These are phyloP conservation scores for Trachurus trachurus DNA, from an alignment of 2,797 vertebrate species.

Conservation along the genomic window DNA sequence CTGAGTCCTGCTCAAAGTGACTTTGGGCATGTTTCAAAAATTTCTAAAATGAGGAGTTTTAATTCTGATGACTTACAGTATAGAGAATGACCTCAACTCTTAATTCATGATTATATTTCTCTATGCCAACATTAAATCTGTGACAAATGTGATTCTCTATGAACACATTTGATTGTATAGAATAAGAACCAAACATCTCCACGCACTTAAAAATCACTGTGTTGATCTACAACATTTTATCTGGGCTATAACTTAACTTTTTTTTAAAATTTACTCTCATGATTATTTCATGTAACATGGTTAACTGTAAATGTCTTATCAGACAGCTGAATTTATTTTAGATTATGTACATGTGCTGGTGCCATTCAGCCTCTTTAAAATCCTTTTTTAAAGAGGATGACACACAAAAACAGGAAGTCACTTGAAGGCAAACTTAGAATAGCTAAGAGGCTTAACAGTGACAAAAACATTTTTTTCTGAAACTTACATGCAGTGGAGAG, in stretches of 20 bases:
- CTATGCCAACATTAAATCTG: conserved; percentile 12
- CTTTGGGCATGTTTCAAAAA: conserved; percentile 9
- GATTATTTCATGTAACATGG: conserved; percentile 42
- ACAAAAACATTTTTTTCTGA: conserved; percentile 1
- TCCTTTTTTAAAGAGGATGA: neutral
- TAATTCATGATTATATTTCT: neutral
- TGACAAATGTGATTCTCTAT: neutral
- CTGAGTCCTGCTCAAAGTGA: neutral
- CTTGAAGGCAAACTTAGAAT: conserved; percentile 4
- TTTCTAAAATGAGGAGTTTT: conserved; percentile 1
- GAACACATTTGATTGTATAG: neutral
- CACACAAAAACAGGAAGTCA: neutral
- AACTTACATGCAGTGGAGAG: neutral
- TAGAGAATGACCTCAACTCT: neutral
- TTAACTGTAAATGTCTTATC: conserved; percentile 32
- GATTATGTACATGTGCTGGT: neutral
- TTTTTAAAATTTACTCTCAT: conserved; percentile 34
- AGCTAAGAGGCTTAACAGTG: conserved; percentile 1
- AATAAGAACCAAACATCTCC: neutral
- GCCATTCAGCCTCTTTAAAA: conserved; percentile 14
- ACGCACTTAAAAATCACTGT: neutral
- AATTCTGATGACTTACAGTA: neutral
- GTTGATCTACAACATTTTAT: conserved; percentile 7
- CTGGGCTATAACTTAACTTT: neutral
- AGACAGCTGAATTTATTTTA: conserved; percentile 19